Conservation (phyloP, 2,888 invertebrate species). For the Dicroscelio sp. region DNA sequence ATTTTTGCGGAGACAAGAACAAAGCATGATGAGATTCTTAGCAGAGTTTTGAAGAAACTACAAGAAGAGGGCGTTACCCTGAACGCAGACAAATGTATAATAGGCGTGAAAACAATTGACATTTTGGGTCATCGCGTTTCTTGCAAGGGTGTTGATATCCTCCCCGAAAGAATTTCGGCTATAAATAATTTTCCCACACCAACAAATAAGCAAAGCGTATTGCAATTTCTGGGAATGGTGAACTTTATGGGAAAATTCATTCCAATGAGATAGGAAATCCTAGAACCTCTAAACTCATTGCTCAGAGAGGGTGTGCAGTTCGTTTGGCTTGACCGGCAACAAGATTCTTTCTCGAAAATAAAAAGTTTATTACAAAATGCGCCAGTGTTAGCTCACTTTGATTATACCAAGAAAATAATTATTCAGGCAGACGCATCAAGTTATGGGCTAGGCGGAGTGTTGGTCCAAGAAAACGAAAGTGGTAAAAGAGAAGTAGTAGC, state of each 20-base stretch:
- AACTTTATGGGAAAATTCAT: conserved; percentile 83
- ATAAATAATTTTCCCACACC: conserved; percentile 81
- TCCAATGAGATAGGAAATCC: conserved; percentile 82
- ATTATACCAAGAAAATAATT: conserved; percentile 80
- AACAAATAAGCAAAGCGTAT: conserved; percentile 79
- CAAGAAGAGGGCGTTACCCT: conserved; percentile 82
- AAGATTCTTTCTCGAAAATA: conserved; percentile 84
- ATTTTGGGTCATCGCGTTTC: conserved; percentile 86
- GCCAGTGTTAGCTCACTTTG: conserved; percentile 88
- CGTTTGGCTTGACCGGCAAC: conserved; percentile 82
- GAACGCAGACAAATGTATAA: conserved; percentile 86
- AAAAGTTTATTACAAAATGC: conserved; percentile 85
- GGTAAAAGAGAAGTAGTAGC: no score
- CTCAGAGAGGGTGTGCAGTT: conserved; percentile 78
- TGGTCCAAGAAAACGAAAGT: conserved; percentile 83
- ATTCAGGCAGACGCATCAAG: conserved; percentile 88
- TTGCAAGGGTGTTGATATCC: conserved; percentile 75
- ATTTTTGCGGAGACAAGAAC: conserved; percentile 75
- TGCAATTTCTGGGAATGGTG: conserved; percentile 82
- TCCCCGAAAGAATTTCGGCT: conserved; percentile 75
- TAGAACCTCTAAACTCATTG: conserved; percentile 82
- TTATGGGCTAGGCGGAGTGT: conserved; percentile 88
- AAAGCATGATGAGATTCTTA: conserved; percentile 81
- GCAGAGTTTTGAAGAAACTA: conserved; percentile 80
- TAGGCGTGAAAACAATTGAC: conserved; percentile 79